These are phyloP conservation scores for Bombyx huttoni DNA, from an alignment of 2,888 invertebrate genomes.

Conservation along the genomic window DNA sequence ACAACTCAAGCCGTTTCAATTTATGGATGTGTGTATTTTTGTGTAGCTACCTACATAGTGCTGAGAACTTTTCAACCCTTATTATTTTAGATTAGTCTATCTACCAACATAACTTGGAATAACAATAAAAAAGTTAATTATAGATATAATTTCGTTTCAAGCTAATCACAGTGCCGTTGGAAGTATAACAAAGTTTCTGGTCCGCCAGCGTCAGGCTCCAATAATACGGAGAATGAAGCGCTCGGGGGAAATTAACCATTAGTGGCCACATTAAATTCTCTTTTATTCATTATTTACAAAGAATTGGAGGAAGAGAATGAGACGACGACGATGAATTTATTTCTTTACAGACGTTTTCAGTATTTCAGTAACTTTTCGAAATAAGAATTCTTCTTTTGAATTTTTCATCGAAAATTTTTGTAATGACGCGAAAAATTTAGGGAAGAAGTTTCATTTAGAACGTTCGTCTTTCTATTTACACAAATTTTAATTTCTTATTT, in stretches of 20 bases:
- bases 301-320: constrained; percentile 7
- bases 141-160: constrained; percentile 18
- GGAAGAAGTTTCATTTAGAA: too few relatives aligned
- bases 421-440: neutral
- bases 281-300: constrained; percentile 42
- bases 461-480: too few relatives aligned
- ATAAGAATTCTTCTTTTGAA: neutral
- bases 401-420: neutral
- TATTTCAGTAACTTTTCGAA: neutral
- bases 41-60: too few relatives aligned
- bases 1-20: too few relatives aligned
- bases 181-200: constrained; percentile 34
- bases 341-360: constrained; percentile 3
- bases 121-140: neutral
- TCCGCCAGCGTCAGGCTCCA: constrained; percentile 16
- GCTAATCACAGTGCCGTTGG: constrained; percentile 19
- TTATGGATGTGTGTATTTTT: too few relatives aligned
- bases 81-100: too few relatives aligned
- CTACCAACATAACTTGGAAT: neutral
- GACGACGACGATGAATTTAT: constrained; percentile 16
- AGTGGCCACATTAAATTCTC: constrained; percentile 51
- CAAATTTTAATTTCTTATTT: too few relatives aligned
- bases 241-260: constrained; percentile 58
- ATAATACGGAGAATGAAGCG: constrained; percentile 44
- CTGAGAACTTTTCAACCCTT: too few relatives aligned